Conservation (phyloP, 2,113 vertebrate species). For the Solea senegalensis region DNA sequence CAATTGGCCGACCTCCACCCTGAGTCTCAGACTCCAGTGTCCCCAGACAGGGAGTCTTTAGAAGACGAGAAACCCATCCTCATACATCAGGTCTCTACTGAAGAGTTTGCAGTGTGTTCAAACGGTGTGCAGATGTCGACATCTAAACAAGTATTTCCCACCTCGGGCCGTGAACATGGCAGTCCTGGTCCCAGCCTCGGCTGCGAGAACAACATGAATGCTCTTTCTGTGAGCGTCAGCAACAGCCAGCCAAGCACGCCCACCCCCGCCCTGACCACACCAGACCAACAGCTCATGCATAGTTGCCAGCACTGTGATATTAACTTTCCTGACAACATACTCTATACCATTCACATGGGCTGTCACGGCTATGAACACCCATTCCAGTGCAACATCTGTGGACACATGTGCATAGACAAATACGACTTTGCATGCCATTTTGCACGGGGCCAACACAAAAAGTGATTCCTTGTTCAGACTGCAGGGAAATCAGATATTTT, state of each 20-base stretch:
- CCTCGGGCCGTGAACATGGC: slow-evolving; percentile 80
- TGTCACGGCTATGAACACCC: slow-evolving; percentile 96
- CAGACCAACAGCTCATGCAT: slow-evolving; percentile 88
- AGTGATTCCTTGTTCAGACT: slow-evolving; percentile 39
- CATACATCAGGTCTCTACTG: slow-evolving; percentile 85
- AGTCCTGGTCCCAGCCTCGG: slow-evolving; percentile 86
- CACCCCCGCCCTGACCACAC: slow-evolving; percentile 70
- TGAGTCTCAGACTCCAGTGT: slow-evolving; percentile 80
- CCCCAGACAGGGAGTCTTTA: slow-evolving; percentile 86
- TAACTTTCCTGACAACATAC: slow-evolving; percentile 95
- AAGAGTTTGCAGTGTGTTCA: slow-evolving; percentile 78
- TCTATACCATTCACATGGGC: slow-evolving; percentile 98
- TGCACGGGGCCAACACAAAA: slow-evolving; percentile 92
- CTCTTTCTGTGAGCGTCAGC: slow-evolving; percentile 86
- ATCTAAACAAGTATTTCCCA: slow-evolving; percentile 83
- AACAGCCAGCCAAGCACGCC: slow-evolving; percentile 92
- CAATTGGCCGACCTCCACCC: slow-evolving; percentile 90
- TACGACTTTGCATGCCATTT: slow-evolving; percentile 99
- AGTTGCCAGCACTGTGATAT: slow-evolving; percentile 97
- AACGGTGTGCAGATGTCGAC: slow-evolving; percentile 82
- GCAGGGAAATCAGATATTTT: no score
- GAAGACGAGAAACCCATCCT: slow-evolving; percentile 94
- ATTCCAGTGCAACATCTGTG: slow-evolving; percentile 98
- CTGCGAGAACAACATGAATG: slow-evolving; percentile 86
- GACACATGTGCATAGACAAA: slow-evolving; percentile 92